Evolutionary conservation across 1,140 invertebrate species (phyloP).

Genomic region (Drosophila trapezifrons): DNA sequence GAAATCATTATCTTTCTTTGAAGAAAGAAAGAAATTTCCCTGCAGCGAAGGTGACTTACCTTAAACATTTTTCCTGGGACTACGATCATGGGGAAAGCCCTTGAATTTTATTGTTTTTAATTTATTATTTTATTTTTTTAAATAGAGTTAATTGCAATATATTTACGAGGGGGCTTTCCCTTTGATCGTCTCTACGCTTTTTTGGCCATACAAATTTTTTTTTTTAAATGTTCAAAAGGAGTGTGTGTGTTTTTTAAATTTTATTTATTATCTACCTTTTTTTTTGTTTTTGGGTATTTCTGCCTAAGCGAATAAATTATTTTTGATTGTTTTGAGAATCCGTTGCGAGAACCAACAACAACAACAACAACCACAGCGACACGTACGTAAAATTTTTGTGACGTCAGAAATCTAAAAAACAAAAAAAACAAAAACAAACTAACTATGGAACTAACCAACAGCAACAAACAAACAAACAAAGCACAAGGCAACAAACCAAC

Average conservation of each 20-base stretch:
- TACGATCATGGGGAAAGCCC: neutral
- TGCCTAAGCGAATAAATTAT: slow-evolving; percentile 14
- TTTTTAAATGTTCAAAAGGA: slow-evolving; percentile 11
- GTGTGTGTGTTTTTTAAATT: slow-evolving; percentile 25
- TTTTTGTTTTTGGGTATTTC: slow-evolving; percentile 10
- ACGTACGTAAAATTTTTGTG: slow-evolving; percentile 76
- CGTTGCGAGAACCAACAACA: slow-evolving; percentile 73
- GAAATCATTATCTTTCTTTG: neutral
- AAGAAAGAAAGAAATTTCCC: too few relatives aligned
- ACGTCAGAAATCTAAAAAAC: slow-evolving; percentile 78
- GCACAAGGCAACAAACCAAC: slow-evolving; percentile 27
- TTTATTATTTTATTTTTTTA: neutral
- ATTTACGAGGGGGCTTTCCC: neutral
- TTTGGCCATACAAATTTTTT: neutral
- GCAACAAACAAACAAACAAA: slow-evolving; percentile 22
- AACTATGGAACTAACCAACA: slow-evolving; percentile 40
- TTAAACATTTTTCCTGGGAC: neutral
- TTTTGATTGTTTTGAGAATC: slow-evolving; percentile 70
- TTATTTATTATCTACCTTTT: slow-evolving; percentile 26
- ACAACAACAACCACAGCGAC: slow-evolving; percentile 61
- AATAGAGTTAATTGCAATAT: slow-evolving; percentile 7
- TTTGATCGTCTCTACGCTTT: neutral
- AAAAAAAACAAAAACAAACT: slow-evolving; percentile 28
- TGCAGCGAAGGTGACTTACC: too few relatives aligned
- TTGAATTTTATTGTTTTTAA: slow-evolving; percentile 4